A percentile compares a stretch with the other conserved stretches of the same genome.
Conservation (phyloP, 2,888 invertebrate species). For the Monopis laevigella region DNA sequence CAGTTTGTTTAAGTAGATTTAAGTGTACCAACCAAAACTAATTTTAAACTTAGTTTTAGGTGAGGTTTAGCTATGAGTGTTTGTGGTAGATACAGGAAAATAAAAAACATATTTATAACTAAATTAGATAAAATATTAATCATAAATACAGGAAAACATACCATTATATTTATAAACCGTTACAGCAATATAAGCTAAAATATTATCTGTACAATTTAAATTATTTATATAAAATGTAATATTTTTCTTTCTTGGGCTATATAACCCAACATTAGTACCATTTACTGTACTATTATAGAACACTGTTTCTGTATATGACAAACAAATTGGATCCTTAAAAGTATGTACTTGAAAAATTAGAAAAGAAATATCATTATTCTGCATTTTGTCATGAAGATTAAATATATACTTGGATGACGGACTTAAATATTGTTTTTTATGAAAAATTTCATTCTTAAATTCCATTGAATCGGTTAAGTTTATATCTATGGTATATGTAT, state of each 20-base stretch:
- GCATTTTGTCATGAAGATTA: slow-evolving; percentile 35
- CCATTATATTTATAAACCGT: slow-evolving; percentile 59
- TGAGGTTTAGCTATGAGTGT: too few species aligned
- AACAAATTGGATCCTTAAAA: slow-evolving; percentile 61
- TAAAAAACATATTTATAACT: too few species aligned
- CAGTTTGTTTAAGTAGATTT: too few species aligned
- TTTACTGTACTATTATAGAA: slow-evolving; percentile 28
- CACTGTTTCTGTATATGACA: slow-evolving; percentile 51
- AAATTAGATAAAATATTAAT: too few species aligned
- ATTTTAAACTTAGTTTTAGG: too few species aligned
- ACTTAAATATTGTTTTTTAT: too few species aligned
- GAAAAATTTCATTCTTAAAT: too few species aligned
- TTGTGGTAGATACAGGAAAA: too few species aligned
- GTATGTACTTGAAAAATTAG: slow-evolving; percentile 73
- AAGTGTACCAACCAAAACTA: too few species aligned
- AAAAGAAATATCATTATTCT: slow-evolving; percentile 56
- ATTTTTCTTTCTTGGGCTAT: slow-evolving; percentile 29
- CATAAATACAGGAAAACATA: too few species aligned
- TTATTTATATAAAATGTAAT: neutral
- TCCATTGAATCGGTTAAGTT: too few species aligned
- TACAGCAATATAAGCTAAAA: slow-evolving; percentile 45
- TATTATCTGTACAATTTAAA: slow-evolving; percentile 41
- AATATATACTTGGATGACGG: neutral
- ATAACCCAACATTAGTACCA: slow-evolving; percentile 72
- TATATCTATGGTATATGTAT: too few species aligned